phyloP scores from a whole-genome alignment of 2,888 invertebrate genomes.

The Agrochola litura region DNA sequence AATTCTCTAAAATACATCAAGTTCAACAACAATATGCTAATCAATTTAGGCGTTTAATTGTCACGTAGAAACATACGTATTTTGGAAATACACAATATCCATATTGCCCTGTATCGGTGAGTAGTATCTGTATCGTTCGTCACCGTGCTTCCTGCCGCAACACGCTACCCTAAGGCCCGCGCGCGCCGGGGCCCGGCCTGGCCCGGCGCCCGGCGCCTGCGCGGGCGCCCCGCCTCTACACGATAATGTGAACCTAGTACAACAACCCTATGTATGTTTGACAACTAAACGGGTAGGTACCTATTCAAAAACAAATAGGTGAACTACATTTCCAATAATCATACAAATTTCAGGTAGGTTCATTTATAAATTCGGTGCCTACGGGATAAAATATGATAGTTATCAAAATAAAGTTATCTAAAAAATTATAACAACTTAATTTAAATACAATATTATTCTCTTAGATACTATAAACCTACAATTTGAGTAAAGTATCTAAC shows the following conservation, averaged over 20 bases:
- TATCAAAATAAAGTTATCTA: conserved; percentile 88
- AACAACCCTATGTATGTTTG: conserved; percentile 64
- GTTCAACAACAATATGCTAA: conserved; percentile 88
- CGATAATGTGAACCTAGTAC: conserved; percentile 53
- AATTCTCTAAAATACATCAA: conserved; percentile 90
- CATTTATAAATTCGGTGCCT: conserved; percentile 74
- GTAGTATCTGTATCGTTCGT: conserved; percentile 46
- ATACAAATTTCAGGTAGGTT: conserved; percentile 73
- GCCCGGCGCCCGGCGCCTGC: background rate
- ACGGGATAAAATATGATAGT: conserved; percentile 79
- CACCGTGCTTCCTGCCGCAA: conserved; percentile 47
- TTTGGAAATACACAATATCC: conserved; percentile 70
- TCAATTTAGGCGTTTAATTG: conserved; percentile 85
- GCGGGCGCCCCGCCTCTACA: conserved; percentile 39
- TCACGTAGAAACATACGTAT: conserved; percentile 82
- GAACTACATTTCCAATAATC: conserved; percentile 70
- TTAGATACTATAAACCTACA: conserved; percentile 79
- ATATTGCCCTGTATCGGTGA: conserved; percentile 76
- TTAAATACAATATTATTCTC: conserved; percentile 64
- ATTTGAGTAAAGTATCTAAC: conserved; percentile 83
- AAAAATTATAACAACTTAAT: conserved; percentile 80
- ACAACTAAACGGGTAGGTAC: conserved; percentile 69
- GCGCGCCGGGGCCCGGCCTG: conserved; percentile 10
- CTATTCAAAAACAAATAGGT: conserved; percentile 74
- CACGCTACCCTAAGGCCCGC: conserved; percentile 33